Base-by-base conservation (phyloP, 2,113 vertebrate species). In the Salvator merianae region DNA sequence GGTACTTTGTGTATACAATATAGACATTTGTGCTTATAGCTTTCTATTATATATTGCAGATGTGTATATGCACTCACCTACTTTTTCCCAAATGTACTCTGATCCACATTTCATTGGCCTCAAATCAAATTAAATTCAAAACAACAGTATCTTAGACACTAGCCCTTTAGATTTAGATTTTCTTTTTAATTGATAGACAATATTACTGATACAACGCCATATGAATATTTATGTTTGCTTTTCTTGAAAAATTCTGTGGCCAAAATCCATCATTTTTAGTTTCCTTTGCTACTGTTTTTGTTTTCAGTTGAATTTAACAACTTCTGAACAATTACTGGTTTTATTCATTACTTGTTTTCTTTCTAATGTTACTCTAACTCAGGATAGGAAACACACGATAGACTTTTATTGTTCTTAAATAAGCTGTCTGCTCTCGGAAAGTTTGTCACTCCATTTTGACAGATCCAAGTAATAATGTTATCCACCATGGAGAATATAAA, bases 391-490 rank as follows among this genome's bases (percentile, higher is more conserved):
- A 93, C 89, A 95, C 90, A 93, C 87, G 92, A 88, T 92, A 89
- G 92, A 94, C 92, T 86, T 92, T 90, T 91, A 91, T 75, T 55
- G 89, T 73, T 87, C 89, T 88, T 94, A 92, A 96, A 94, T 92
- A 74, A 94, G 87, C 95, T 92, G 87, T 89, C 91, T 94, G 92
- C 89, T 85, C 83, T 92, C 89, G 93, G 91, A 94, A 92, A 92
- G 83, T 90, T 91, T 85, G 88, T 94, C 82, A 88, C 88, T 95
- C 88, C 94, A 92, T 93, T 96, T 94, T 95, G 93, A 94, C 94
- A 94, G 91, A 94, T 95, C 55, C 90, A 96, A 95, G 90, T 94
- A 94, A 95, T 95, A 94, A 95, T 95, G 93, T 94, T 93, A 95
- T 92, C 92, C 94, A 94, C 90, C 92, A 93, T 84, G 90, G 90